Evolutionary conservation across 1,140 invertebrate species (phyloP), one percentile per base, ranked within the genome.

Genomic region (Ostrea denselamellosa): DNA sequence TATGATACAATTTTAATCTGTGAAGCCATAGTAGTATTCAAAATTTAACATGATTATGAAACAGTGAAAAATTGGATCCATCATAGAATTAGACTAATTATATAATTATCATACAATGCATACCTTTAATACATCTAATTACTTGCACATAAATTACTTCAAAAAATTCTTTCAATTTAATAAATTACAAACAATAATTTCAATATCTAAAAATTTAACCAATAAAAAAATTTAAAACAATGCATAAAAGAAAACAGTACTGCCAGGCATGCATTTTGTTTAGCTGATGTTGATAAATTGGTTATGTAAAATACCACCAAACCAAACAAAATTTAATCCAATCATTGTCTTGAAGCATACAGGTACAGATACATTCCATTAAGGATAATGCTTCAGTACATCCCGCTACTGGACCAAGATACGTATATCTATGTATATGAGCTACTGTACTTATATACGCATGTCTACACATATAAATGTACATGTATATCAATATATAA

Each of bases 171-270:
- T 62, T 62, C n/a, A 17, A 19, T 19, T 25, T 8, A 71, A 71
- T 9, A 71, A 71, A 71, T 71, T 28, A 28, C 10, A 58, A 71
- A 71, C 10, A 25, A 71, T 9, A 10, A 28, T 28, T 28, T 71
- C 22, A 28, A 28, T 28, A 77, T 25, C 25, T 19, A 19, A 62
- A 58, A 62, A 77, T 28, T 77, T 34, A 28, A 77, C 28, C 28
- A 83, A 52, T 58, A 65, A 83, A 87, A 87, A 22, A 87, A 53
- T 22, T n/a, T 53, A 52, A 51, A 83, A 51, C 51, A 53, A 53
- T 83, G 53, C 53, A 83, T 51, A 83, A 22, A 83, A 53, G 19
- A 22, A 19, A 83, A 83, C 28, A 83, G 9, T 8, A 28, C n/a
- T 83, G 53, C 53, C 19, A 22, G 28, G 28, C 68, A 77, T 77